phyloP scores from a whole-genome alignment of 35 echinoderm and acorn worm genomes.

The Heliocidaris tuberculata region DNA sequence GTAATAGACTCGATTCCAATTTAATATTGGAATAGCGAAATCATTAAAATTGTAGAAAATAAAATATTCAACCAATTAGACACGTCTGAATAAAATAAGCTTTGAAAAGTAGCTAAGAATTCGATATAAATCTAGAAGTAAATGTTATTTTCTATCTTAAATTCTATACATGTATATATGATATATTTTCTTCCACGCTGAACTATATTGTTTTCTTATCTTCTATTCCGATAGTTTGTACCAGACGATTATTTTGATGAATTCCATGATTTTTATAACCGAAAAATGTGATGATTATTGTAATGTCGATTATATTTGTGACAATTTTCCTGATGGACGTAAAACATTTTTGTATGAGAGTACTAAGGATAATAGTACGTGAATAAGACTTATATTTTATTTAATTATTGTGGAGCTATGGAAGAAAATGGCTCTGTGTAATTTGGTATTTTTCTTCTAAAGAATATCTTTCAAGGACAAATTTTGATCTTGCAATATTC shows the following conservation, averaged over 20 bases:
- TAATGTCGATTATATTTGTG: background rate
- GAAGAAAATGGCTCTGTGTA: background rate
- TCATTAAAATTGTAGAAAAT: background rate
- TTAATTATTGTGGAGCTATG: background rate
- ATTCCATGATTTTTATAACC: background rate
- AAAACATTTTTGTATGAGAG: background rate
- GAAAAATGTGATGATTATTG: background rate
- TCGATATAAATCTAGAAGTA: background rate
- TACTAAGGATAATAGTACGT: background rate
- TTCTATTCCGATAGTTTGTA: conserved; percentile 1
- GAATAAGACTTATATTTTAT: no score
- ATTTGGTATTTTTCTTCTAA: no score
- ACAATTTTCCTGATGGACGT: background rate
- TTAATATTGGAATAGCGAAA: background rate
- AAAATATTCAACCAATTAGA: background rate
- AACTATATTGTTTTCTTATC: background rate
- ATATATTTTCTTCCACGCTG: conserved; percentile 3
- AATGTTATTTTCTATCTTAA: background rate
- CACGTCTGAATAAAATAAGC: background rate
- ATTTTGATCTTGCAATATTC: no score
- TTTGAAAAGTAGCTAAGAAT: background rate
- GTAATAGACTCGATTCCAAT: background rate
- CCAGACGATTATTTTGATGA: conserved; percentile 5
- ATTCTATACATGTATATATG: background rate
- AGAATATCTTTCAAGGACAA: no score